Base-by-base conservation (phyloP, 2,113 vertebrate species). In the Fulmarus glacialis region DNA sequence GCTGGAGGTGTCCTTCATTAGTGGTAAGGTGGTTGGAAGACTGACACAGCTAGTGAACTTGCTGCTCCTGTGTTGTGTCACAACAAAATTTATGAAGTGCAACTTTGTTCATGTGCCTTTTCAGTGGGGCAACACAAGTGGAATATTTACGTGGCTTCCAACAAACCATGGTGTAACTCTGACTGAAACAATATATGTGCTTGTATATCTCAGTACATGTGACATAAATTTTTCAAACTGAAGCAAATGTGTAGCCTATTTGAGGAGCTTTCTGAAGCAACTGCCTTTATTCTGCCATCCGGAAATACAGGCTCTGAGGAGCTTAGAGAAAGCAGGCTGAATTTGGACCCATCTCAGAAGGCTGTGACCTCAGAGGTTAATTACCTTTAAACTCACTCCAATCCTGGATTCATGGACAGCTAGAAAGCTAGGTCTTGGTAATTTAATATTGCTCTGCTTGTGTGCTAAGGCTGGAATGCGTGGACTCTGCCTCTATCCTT, bases 331-430 rank as follows among this genome's bases (percentile, higher is more conserved):
- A 86, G 87, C 50, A 58, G 77, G 63, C 63, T 90, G 78, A 63
- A 67, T 85, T 29, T 82, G 84, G 91, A 87, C 13, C 36, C 5
- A 11, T 89, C 64, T 93, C 43, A 12, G 52, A 82, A 75, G 73
- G 48, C 73, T 95, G 70, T 90, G 82, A 91, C 84, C 66, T 85
- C 43, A 8, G 42, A 84, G 78, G 70, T 91, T 96, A 90, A 93
- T 93, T 95, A 82, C 84, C 82, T 90, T 93, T 93, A 87, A 75
- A 94, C 52, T 93, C 67, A 8, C 55, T 94, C 20, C 36, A 34
- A 43, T n/a, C 48, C 36, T 91, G 83, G 48, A 47, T 95, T 95
- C 83, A 68, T 62, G 73, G 83, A 74, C 62, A 53, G 53, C 27
- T 83, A 48, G 55, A 29, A 86, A 73, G 67, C 77, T 83, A 30